Base-by-base conservation (phyloP, 1,140 invertebrate species). In the Pentalonia nigronervosa region DNA sequence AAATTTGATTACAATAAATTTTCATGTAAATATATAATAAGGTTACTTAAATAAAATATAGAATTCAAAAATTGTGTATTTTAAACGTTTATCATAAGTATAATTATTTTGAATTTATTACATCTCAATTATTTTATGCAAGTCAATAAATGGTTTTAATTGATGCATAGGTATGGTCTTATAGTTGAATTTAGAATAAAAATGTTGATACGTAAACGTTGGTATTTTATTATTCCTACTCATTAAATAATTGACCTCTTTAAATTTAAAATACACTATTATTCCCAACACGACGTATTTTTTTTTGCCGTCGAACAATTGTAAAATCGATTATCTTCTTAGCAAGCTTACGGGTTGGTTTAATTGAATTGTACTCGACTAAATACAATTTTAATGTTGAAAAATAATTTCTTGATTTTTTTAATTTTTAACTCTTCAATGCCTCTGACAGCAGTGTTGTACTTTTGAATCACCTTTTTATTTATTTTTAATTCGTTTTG, bases 261-360 rank as follows among this genome's bases (percentile, higher is more conserved):
- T 76, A 17, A 76, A 76, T n/a, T 76, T 76, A 76, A 76, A 76
- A 76, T 76, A 34, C 14, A 76, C 2, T 17, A 76, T 76, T n/a
- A 76, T n/a, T 17, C n/a, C 17, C 0, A 53, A 53, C 60, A 17
- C 4, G 30, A 23, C 50, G 41, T 41, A 41, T 7, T 6, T 76
- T n/a, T 76, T 76, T 76, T 76, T n/a, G n/a, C 14, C n/a, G 14
- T 76, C 6, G 6, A 76, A 76, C 60, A 76, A 76, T 76, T 76
- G 30, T 76, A n/a, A 76, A 76, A 76, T 76, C 60, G 60, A 76
- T 76, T 76, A n/a, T 76, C 30, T 76, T 76, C n/a, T n/a, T 76
- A 76, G 60, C 1, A 30, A 76, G 30, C 17, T 76, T 76, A n/a
- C n/a, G 60, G 60, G 30, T n/a, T 17, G 60, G 60, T n/a, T 76